Percentiles rank a stretch among this genome's conserved stretches.
Conservation (phyloP, 1,140 invertebrate species). For the Eufriesea mexicana region DNA sequence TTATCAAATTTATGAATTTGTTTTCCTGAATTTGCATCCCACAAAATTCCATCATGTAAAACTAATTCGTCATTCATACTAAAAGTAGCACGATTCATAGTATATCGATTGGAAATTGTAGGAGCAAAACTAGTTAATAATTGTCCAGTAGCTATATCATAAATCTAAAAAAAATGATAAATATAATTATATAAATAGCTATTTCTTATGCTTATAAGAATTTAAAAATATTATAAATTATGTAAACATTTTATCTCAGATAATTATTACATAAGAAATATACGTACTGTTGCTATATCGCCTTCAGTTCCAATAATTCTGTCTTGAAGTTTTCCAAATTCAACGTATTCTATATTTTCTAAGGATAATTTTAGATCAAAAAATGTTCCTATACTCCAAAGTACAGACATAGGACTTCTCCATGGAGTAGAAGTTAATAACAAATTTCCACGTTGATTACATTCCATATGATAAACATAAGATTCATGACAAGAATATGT, state of each 20-base stretch:
- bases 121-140: conserved; percentile 89
- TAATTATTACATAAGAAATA: conserved; percentile 12
- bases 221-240: neutral
- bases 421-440: conserved; percentile 94
- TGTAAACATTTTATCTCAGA: neutral
- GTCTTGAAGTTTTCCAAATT: conserved; percentile 96
- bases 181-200: neutral
- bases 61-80: conserved; percentile 96
- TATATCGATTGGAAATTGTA: conserved; percentile 94
- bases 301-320: conserved; percentile 92
- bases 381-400: conserved; percentile 91
- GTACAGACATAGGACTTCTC: conserved; percentile 90
- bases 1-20: conserved; percentile 99
- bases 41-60: conserved; percentile 95
- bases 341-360: conserved; percentile 93
- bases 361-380: conserved; percentile 90
- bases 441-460: conserved; percentile 88
- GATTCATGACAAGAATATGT: conserved; percentile 92
- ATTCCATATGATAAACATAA: conserved; percentile 91
- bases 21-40: conserved; percentile 94
- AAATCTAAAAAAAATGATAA: conserved; percentile 85
- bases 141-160: conserved; percentile 93
- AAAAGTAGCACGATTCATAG: conserved; percentile 96
- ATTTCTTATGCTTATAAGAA: neutral
- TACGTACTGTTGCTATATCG: conserved; percentile 86